These are phyloP conservation scores for Clupea harengus DNA, from an alignment of 2,113 vertebrate genomes.

Conservation along the genomic window DNA sequence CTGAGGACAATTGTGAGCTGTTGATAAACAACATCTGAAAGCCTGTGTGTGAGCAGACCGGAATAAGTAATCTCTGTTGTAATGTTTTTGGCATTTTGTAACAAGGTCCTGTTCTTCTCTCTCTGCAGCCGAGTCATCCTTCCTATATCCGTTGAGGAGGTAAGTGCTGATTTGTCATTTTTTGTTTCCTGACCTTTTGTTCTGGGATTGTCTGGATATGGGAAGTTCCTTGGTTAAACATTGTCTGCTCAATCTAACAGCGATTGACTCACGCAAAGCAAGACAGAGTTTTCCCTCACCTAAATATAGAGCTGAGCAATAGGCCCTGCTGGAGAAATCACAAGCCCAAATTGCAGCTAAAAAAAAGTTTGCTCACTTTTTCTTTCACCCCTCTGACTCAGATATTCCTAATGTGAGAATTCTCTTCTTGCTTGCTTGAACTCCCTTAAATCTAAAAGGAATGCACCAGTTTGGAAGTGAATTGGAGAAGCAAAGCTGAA, in stretches of 20 bases:
- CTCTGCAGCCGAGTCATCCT: slow-evolving; percentile 85
- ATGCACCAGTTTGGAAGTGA: not conserved
- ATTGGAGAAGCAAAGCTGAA: not conserved
- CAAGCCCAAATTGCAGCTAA: not conserved
- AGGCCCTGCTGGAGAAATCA: not conserved
- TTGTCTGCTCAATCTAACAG: not conserved
- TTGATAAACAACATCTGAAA: not conserved
- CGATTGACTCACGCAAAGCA: not conserved
- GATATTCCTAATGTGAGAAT: not conserved
- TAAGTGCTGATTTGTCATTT: slow-evolving; percentile 62
- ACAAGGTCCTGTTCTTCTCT: slow-evolving; percentile 41
- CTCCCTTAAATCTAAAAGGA: not conserved
- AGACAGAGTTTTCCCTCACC: not conserved
- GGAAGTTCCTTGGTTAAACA: not conserved
- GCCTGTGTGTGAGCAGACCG: not conserved
- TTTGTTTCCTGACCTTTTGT: slow-evolving; percentile 24
- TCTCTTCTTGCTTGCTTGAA: not conserved
- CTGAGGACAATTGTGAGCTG: not conserved
- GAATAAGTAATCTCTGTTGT: not conserved
- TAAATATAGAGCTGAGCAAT: not conserved
- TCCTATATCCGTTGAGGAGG: slow-evolving; percentile 95
- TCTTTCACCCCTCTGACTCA: not conserved
- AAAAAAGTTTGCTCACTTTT: not conserved
- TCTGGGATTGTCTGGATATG: not conserved
- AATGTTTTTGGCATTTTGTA: not conserved